Conservation (phyloP, 2,888 invertebrate species). For the Epirrhoe alternata region DNA sequence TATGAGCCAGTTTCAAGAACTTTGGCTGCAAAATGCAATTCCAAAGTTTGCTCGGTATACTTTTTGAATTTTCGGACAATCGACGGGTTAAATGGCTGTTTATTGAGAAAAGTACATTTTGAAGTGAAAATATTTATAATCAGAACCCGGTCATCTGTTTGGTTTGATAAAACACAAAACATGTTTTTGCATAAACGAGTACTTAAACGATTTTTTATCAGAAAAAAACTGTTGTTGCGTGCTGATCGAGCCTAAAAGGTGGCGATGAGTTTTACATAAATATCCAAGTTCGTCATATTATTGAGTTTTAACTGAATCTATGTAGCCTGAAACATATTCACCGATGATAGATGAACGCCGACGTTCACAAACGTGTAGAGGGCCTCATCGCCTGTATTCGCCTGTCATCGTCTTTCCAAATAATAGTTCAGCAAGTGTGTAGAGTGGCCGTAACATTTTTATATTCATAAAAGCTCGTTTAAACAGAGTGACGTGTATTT, state of each 20-base stretch:
- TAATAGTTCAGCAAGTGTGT: no score
- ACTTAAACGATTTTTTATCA: neutral
- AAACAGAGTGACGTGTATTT: constrained; percentile 34
- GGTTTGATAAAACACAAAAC: neutral
- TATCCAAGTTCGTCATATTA: no score
- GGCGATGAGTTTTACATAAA: no score
- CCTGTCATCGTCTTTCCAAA: no score
- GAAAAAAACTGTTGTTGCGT: no score
- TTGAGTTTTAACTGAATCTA: no score
- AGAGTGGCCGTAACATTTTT: no score
- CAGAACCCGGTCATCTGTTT: neutral
- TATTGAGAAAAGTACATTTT: neutral
- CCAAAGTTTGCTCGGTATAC: constrained; percentile 19
- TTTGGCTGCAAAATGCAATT: constrained; percentile 24
- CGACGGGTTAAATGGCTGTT: constrained; percentile 4
- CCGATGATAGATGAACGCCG: no score
- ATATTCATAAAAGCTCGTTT: constrained; percentile 23
- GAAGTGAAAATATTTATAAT: neutral
- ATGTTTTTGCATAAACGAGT: neutral
- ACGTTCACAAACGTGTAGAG: no score
- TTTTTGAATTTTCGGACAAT: constrained; percentile 21
- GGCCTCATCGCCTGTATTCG: no score
- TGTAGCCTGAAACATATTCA: no score
- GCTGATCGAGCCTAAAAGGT: neutral
- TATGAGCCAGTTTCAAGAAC: constrained; percentile 21